Evolutionary conservation across 1,140 invertebrate species (phyloP).

Genomic region (Anadara kagoshimensis): DNA sequence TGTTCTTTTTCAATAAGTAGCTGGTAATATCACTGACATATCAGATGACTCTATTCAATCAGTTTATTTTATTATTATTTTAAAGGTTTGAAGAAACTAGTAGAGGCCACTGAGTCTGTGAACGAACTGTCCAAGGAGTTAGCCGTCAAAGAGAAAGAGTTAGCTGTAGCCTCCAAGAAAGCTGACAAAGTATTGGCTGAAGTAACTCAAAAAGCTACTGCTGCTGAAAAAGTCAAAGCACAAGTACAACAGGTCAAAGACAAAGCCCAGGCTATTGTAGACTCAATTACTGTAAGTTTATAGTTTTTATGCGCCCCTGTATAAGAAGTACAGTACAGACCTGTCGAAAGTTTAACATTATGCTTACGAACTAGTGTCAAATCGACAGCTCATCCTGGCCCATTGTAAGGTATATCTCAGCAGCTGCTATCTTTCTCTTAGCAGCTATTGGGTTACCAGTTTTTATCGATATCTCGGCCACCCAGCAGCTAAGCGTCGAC

Average conservation of each 20-base stretch:
- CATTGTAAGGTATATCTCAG: too few species aligned
- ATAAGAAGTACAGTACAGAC: too few species aligned
- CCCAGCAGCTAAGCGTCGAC: too few species aligned
- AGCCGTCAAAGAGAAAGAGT: slow-evolving; percentile 94
- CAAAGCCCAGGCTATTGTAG: slow-evolving; percentile 93
- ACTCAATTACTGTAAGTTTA: slow-evolving; percentile 82
- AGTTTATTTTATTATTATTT: neutral
- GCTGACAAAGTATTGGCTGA: slow-evolving; percentile 82
- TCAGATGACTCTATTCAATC: neutral
- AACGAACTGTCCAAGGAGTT: slow-evolving; percentile 93
- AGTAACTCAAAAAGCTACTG: slow-evolving; percentile 93
- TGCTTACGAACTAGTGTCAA: too few species aligned
- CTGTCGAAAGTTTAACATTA: too few species aligned
- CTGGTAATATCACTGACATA: too few species aligned
- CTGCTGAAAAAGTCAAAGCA: slow-evolving; percentile 96
- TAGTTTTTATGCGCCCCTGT: slow-evolving; percentile 37
- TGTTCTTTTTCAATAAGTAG: too few species aligned
- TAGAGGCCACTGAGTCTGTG: slow-evolving; percentile 95
- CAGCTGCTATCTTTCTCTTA: too few species aligned
- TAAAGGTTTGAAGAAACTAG: slow-evolving; percentile 88
- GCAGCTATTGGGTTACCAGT: too few species aligned
- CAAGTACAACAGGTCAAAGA: slow-evolving; percentile 96
- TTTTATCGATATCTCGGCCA: too few species aligned
- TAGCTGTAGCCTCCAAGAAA: slow-evolving; percentile 91
- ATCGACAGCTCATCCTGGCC: too few species aligned